Evolutionary conservation across 1,140 invertebrate genomes (phyloP), one percentile per base, ranked within the genome.

Genomic region (Pteromalus puparum): DNA sequence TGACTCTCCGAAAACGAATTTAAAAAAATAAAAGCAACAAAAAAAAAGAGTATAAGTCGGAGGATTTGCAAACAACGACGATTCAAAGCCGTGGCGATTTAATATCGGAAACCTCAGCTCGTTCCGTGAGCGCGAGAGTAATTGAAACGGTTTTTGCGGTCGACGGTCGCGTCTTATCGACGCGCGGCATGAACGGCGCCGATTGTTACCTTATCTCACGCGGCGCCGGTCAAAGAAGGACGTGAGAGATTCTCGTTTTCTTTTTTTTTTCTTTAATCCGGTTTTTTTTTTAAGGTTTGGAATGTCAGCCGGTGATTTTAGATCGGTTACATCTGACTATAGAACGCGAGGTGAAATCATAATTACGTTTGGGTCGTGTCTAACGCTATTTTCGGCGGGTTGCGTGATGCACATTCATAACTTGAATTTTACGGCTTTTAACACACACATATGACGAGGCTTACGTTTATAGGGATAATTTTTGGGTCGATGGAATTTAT

Each of bases 161-260:
- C 76, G 83, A 24, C 61, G 53, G 5, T 61, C 48, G 48, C 34
- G 26, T 84, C 83, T 79, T 84, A 84, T 84, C 76, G 77, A 79
- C 65, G 34, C 72, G 65, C 75, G 75, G 82, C 9, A 65, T 79
- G 70, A 61, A 80, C 46, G 61, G 42, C 67, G 46, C 61, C 72
- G 48, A 82, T 67, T 81, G 72, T 53, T 67, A 75, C 48, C 72
- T 85, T 85, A 77, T 85, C 84, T 82, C 34, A 70, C 24, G 81
- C 88, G 81, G 75, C 21, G 34, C 6, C 53, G 53, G 6, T 61
- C 53, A 61, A 61, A 21, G 53, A n/a, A 61, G 21, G 18, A 61
- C 53, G 53, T n/a, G 53, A 21, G 21, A 61, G 3, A 61, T 61
- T 61, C 53, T 61, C 21, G 2, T 21, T 61, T n/a, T 61, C 18